These are phyloP conservation scores for Frankliniella intonsa DNA, from an alignment of 2,888 invertebrate species.

Conservation along the genomic window DNA sequence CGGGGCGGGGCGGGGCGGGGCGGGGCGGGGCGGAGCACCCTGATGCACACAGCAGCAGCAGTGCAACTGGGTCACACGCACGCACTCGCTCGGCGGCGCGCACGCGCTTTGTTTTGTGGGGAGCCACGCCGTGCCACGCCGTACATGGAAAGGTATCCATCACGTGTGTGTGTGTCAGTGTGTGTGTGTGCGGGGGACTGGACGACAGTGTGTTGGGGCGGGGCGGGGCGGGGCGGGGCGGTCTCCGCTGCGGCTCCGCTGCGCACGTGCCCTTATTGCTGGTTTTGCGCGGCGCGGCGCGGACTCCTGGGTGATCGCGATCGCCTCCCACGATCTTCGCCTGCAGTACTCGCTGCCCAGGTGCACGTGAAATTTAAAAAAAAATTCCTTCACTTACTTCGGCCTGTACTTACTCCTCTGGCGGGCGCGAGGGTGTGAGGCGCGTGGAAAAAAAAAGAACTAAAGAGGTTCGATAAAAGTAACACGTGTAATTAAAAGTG, in stretches of 20 bases:
- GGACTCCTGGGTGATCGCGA: too few relatives aligned
- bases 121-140: not conserved
- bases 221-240: not conserved
- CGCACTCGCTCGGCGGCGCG: not conserved
- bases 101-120: slow-evolving; percentile 14
- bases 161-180: not conserved
- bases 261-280: not conserved
- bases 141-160: slow-evolving; percentile 24
- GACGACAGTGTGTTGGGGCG: not conserved
- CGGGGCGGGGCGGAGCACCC: not conserved
- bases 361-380: too few relatives aligned
- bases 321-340: too few relatives aligned
- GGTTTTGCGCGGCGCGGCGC: too few relatives aligned
- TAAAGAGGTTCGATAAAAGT: not conserved
- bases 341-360: too few relatives aligned
- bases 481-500: slow-evolving; percentile 4
- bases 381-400: too few relatives aligned
- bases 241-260: too few relatives aligned
- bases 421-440: not conserved
- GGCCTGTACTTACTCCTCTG: too few relatives aligned
- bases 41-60: not conserved
- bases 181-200: too few relatives aligned
- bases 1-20: not conserved
- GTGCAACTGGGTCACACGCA: slow-evolving; percentile 18
- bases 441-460: not conserved